A percentile compares a stretch with the other conserved stretches of the same genome.
These are phyloP conservation scores for Noctuana brunneofusca DNA, from an alignment of 2,888 invertebrate genomes.

Conservation along the genomic window DNA sequence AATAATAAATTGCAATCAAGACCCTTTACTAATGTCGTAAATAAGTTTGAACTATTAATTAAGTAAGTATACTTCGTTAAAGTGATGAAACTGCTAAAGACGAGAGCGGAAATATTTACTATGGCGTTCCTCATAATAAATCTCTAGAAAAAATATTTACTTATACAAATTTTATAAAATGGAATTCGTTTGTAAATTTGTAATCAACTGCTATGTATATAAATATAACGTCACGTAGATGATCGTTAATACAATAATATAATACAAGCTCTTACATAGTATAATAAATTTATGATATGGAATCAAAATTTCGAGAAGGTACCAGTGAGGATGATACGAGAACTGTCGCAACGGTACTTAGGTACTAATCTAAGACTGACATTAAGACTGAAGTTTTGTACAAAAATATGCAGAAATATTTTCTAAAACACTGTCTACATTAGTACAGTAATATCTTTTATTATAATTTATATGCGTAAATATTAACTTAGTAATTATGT, in stretches of 20 bases:
- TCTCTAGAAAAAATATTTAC: constrained; percentile 69
- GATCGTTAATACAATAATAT: constrained; percentile 53
- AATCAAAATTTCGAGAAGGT: constrained; percentile 60
- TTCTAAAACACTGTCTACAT: constrained; percentile 56
- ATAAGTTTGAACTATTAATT: not conserved
- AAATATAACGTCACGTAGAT: constrained; percentile 52
- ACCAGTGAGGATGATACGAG: constrained; percentile 62
- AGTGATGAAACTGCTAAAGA: constrained; percentile 24
- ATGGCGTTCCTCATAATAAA: constrained; percentile 54
- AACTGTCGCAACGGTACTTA: constrained; percentile 44
- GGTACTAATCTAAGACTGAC: constrained; percentile 47
- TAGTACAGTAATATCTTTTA: constrained; percentile 44
- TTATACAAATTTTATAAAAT: constrained; percentile 47
- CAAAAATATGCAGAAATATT: constrained; percentile 72
- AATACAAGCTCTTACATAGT: constrained; percentile 69
- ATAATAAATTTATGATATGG: constrained; percentile 69
- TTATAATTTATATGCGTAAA: constrained; percentile 44
- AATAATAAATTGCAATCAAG: constrained; percentile 7
- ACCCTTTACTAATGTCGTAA: not conserved
- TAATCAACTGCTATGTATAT: constrained; percentile 52
- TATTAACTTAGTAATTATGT: constrained; percentile 42
- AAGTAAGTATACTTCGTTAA: constrained; percentile 1
- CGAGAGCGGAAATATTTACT: constrained; percentile 42
- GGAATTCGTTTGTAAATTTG: constrained; percentile 45
- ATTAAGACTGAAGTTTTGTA: constrained; percentile 61